phyloP scores from a whole-genome alignment of 2,888 invertebrate genomes.

The Melangyna quadrimaculata region DNA sequence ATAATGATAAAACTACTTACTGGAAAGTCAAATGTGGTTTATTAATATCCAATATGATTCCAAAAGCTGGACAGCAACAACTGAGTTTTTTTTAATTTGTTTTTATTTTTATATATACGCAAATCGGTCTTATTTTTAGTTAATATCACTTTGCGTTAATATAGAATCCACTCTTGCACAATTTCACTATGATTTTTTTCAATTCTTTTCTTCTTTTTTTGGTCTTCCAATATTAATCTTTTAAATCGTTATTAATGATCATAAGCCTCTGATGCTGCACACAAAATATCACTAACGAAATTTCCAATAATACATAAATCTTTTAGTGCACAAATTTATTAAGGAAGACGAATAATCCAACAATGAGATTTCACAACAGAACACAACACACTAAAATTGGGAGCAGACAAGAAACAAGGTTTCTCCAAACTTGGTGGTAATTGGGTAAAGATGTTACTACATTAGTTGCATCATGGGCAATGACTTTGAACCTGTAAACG shows the following conservation, averaged over 20 bases:
- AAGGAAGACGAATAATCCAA: conserved; percentile 22
- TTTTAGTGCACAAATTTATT: not conserved
- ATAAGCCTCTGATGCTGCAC: conserved; percentile 23
- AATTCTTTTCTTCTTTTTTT: conserved; percentile 1
- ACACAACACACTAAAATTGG: conserved; percentile 22
- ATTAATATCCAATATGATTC: conserved; percentile 52
- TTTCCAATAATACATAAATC: not conserved
- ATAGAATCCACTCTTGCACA: conserved; percentile 29
- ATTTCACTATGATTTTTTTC: conserved; percentile 11
- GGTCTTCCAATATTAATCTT: not conserved
- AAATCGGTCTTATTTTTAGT: not conserved
- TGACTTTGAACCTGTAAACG: conserved; percentile 81
- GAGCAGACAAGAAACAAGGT: conserved; percentile 58
- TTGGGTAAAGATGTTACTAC: conserved; percentile 79
- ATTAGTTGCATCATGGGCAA: conserved; percentile 82
- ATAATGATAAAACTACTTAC: not conserved
- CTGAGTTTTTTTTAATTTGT: not conserved
- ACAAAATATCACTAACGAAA: conserved; percentile 2
- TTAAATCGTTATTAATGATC: conserved; percentile 23
- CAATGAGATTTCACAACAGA: conserved; percentile 30
- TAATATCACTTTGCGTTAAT: conserved; percentile 15
- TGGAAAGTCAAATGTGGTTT: not conserved
- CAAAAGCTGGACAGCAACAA: not conserved
- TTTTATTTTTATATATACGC: conserved; percentile 14
- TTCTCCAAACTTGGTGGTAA: conserved; percentile 36